Base-by-base conservation (phyloP, 2,797 vertebrate species). In the Ambastaia sidthimunki region DNA sequence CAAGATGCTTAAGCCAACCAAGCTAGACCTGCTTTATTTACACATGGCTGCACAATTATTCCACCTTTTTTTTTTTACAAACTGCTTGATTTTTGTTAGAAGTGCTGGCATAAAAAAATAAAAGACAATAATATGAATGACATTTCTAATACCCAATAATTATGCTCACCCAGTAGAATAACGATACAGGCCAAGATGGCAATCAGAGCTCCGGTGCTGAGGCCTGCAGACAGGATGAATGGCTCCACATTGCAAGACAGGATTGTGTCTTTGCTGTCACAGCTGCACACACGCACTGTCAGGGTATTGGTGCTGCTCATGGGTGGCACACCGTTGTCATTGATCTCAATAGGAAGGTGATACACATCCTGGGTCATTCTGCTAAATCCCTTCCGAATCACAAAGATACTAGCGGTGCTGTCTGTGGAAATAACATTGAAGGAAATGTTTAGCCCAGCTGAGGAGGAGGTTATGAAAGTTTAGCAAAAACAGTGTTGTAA, bases 131-230 rank as follows among this genome's bases (percentile, higher is more conserved):
- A 11, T 44, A 44, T 44, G 41, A 44, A 10, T 44, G 9, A 44
- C n/a, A 44, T 44, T 44, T 44, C 41, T 44, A 44, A 10, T 44
- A 44, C 9, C 41, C 12, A 23, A 69, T 7, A 76, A 62, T 48
- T 13, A 67, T 41, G 16, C 89, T 94, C 90, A 99, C 98, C 97
- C 48, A 99, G 86, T 31, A 99, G 90, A 15, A 99, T 99, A 85
- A 98, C 95, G 1, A 99, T 98, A 82, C 98, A 99, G 82, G 98
- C 97, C 1, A 99, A 94, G 82, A 99, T 99, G 75, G 98, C 98
- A 0, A 99, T 95, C 47, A 99, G 93, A 0, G 98, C 97, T 0
- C 97, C 97, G 0, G 98, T 98, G 91, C 98, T 99, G 57, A 99
- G 94, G 0, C 98, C 98, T 0, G 97, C 96, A 0, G 95, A 94